phyloP scores from a whole-genome alignment of 2,113 vertebrate genomes.

The Macrotis lagotis region DNA sequence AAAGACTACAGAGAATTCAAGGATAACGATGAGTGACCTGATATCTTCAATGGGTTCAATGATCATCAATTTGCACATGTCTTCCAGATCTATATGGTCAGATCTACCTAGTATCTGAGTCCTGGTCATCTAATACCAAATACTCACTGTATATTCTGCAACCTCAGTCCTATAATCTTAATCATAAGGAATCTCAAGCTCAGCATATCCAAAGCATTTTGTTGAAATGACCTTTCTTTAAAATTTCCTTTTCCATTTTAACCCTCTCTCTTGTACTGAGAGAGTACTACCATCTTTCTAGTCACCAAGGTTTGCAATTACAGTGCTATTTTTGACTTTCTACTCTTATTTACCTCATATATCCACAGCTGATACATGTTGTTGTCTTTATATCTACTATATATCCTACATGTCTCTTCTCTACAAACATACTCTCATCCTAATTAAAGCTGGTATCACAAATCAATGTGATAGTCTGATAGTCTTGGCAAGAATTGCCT shows the following conservation, averaged over 20 bases:
- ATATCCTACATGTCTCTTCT: not conserved
- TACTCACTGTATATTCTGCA: not conserved
- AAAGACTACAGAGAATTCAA: not conserved
- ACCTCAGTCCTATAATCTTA: too few relatives aligned
- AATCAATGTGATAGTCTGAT: not conserved
- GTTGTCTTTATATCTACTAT: not conserved
- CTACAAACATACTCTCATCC: not conserved
- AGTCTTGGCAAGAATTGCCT: not conserved
- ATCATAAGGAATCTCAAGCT: not conserved
- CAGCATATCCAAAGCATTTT: not conserved
- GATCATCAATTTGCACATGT: not conserved
- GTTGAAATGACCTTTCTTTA: too few relatives aligned
- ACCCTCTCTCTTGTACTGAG: not conserved
- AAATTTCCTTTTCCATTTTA: not conserved
- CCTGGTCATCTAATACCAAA: not conserved
- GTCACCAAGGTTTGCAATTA: not conserved
- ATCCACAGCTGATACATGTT: not conserved
- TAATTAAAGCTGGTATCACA: not conserved
- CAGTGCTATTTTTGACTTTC: not conserved
- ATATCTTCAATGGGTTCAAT: not conserved
- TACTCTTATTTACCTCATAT: not conserved
- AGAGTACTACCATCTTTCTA: not conserved
- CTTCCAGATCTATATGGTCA: not conserved
- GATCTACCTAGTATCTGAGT: not conserved
- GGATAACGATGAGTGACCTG: not conserved